Evolutionary conservation across 2,888 invertebrate species (phyloP).

Genomic region (Abrostola triplasia): DNA sequence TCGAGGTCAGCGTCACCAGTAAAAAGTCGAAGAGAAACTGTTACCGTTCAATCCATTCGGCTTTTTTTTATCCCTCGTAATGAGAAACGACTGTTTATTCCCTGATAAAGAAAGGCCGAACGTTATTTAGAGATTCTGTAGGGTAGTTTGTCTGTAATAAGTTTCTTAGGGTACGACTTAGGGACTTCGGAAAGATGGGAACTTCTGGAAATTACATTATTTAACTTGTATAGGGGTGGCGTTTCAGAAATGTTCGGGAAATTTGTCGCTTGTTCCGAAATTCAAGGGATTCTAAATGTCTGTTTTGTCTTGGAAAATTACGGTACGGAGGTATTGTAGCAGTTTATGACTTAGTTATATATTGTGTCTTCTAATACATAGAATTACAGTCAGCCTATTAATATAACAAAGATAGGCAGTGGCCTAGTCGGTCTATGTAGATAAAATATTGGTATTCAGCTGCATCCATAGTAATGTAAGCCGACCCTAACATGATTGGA

Average conservation of each 20-base stretch:
- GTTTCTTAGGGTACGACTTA: conserved; percentile 26
- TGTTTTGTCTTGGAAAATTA: too few relatives aligned
- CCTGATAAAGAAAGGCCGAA: conserved; percentile 27
- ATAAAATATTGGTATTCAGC: too few relatives aligned
- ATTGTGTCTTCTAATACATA: too few relatives aligned
- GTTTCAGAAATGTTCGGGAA: background rate
- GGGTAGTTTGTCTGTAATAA: conserved; percentile 31
- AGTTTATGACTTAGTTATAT: too few relatives aligned
- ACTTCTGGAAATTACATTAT: conserved; percentile 22
- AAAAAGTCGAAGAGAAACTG: conserved; percentile 24
- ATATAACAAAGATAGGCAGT: too few relatives aligned
- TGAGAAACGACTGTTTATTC: conserved; percentile 32
- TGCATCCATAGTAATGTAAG: too few relatives aligned
- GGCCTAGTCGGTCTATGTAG: too few relatives aligned
- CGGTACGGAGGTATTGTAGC: too few relatives aligned
- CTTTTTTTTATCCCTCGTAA: conserved; percentile 35
- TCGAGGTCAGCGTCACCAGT: conserved; percentile 32
- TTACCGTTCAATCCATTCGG: conserved; percentile 30
- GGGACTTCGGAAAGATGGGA: conserved; percentile 18
- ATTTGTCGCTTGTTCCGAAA: background rate
- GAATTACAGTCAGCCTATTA: too few relatives aligned
- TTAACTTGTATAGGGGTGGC: conserved; percentile 20
- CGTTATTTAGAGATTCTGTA: conserved; percentile 16
- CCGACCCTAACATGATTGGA: too few relatives aligned
- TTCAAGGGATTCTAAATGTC: too few relatives aligned